phyloP scores from a whole-genome alignment of 2,888 invertebrate genomes.

The Boloria euphrosyne region DNA sequence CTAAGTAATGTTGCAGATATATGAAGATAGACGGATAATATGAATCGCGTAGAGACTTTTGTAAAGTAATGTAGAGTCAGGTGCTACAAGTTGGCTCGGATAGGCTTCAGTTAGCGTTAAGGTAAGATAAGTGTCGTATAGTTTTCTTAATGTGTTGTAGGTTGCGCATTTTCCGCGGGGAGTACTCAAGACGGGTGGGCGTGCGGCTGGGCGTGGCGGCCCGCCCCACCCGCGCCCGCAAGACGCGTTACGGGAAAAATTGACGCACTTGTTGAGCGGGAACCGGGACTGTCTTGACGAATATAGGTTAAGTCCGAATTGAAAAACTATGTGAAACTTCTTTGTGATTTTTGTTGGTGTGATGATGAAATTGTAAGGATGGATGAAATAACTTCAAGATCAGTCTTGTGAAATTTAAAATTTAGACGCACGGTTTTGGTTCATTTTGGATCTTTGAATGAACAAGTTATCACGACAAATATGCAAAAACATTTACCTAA shows the following conservation, averaged over 20 bases:
- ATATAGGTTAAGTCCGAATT: background rate
- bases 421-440: no score
- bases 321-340: no score
- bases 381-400: no score
- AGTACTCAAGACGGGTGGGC: conserved; percentile 61
- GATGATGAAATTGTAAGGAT: no score
- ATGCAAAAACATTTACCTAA: no score
- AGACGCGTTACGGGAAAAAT: conserved; percentile 69
- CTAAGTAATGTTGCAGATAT: no score
- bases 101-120: background rate
- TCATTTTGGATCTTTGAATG: no score
- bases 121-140: background rate
- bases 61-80: background rate
- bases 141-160: conserved; percentile 9
- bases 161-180: conserved; percentile 36
- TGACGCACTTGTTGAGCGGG: conserved; percentile 61
- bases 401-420: no score
- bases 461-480: no score
- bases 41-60: background rate
- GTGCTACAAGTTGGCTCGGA: background rate
- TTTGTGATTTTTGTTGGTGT: no score
- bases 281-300: conserved; percentile 16
- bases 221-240: conserved; percentile 60
- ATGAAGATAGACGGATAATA: no score
- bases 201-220: conserved; percentile 69